Evolutionary conservation across 1,140 invertebrate genomes (phyloP), one percentile per base, ranked within the genome.

Genomic region (Phymastichus coffea): DNA sequence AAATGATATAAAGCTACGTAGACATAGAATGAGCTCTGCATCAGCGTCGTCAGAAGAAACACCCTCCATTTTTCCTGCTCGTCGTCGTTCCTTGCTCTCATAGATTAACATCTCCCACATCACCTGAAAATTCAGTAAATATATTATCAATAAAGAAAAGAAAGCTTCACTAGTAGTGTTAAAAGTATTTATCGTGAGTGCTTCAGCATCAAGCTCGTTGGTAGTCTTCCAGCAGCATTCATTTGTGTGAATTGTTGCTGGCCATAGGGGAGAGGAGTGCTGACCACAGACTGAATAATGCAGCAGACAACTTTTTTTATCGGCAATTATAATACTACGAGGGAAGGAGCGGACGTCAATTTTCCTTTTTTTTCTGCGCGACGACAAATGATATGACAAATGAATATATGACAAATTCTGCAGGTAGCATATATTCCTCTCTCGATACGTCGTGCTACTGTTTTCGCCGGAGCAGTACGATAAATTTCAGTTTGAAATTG

Each of bases 11-110:
- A n/a, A n/a, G n/a, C n/a, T n/a, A n/a, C n/a, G n/a, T n/a, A n/a
- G n/a, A n/a, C n/a, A n/a, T n/a, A n/a, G n/a, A 48, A 97, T 90
- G 65, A 87, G 88, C 72, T 95, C 93, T 20, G 90, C 88, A 66
- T 96, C 91, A 4, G 85, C 86, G 76, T 97, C 94, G 71, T 94
- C 92, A 1, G 90, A 90, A 15, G 89, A 87, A 10, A 91, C 93
- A 12, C 92, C 92, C 63, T 89, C 88, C 26, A 94, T 69, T 87
- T 84, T 67, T 93, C 90, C 9, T 81, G 76, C 70, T 78, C 67
- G 7, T 77, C 70, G 2, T 71, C 71, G 2, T 51, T 44, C 8
- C 37, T 61, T 10, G 48, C 49, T 40, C 59, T 35, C 22, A 52
- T 53, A 4, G 60, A 62, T 0, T 54, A 91, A 94, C 56, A 85